These are phyloP conservation scores for Campylomormyrus numenius DNA, from an alignment of 2,113 vertebrate genomes.

Conservation along the genomic window DNA sequence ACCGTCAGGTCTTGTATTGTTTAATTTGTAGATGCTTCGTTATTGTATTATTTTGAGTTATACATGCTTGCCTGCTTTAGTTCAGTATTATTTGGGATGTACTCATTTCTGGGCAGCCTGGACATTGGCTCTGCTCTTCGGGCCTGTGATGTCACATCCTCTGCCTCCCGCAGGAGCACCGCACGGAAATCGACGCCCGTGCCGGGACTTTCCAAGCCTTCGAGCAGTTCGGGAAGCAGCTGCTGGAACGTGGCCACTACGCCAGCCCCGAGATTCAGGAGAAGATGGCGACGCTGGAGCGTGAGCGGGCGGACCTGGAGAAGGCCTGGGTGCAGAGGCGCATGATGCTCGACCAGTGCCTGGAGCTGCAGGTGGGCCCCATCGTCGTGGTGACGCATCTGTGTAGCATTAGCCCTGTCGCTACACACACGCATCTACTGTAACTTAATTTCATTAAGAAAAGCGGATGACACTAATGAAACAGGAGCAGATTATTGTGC, in stretches of 20 bases:
- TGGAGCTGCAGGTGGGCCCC: slow-evolving; percentile 80
- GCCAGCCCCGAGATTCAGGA: slow-evolving; percentile 92
- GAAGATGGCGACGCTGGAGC: slow-evolving; percentile 82
- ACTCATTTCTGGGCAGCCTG: not conserved
- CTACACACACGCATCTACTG: not conserved
- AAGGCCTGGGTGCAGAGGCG: slow-evolving; percentile 94
- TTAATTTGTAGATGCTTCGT: not conserved
- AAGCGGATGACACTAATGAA: not conserved
- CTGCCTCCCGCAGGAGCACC: slow-evolving; percentile 73
- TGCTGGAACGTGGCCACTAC: slow-evolving; percentile 84
- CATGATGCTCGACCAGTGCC: slow-evolving; percentile 95
- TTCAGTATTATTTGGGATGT: not conserved
- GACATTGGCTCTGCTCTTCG: not conserved
- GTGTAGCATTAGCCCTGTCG: not conserved
- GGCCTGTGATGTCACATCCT: not conserved
- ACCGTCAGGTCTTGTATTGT: not conserved
- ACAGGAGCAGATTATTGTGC: not conserved
- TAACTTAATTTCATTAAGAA: not conserved
- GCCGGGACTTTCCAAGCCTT: slow-evolving; percentile 96
- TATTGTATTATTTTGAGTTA: not conserved
- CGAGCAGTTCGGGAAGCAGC: slow-evolving; percentile 92
- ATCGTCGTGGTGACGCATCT: not conserved
- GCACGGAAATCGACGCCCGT: slow-evolving; percentile 94
- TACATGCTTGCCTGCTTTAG: not conserved
- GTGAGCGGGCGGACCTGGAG: slow-evolving; percentile 81